These are phyloP conservation scores for Mus caroli DNA, from an alignment of 2,797 vertebrate genomes.

Conservation along the genomic window DNA sequence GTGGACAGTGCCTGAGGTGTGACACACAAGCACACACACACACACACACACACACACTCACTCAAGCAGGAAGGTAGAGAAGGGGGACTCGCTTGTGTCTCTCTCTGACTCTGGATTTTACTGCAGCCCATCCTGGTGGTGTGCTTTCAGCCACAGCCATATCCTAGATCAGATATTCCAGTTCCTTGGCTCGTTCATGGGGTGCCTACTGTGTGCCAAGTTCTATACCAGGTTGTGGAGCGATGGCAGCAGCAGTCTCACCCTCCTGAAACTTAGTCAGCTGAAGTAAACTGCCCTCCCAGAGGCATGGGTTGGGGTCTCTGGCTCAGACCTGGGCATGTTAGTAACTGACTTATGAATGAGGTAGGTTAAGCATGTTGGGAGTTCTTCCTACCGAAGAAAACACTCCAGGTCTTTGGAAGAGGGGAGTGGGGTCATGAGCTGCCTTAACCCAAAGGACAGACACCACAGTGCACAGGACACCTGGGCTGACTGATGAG, in stretches of 20 bases:
- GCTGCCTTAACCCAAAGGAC: background rate
- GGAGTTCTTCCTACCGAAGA: background rate
- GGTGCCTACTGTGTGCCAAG: background rate
- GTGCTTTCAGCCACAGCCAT: background rate
- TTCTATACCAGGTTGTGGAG: background rate
- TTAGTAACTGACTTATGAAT: background rate
- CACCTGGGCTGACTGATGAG: background rate
- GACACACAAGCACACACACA: background rate
- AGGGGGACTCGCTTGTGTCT: background rate
- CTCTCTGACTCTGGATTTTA: background rate
- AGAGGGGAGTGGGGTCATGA: background rate
- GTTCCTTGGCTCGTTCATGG: background rate
- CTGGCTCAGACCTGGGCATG: background rate
- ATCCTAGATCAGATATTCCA: background rate
- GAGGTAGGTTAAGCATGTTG: accelerated
- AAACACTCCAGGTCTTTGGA: background rate
- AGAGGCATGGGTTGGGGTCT: background rate
- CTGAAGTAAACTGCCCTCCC: background rate
- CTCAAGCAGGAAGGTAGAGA: background rate
- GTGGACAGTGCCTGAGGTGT: background rate
- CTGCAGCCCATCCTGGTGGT: background rate
- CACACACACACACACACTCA: no score
- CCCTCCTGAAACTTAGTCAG: background rate
- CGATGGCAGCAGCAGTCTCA: background rate
- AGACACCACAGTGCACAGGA: background rate